A percentile compares a stretch with the other conserved stretches of the same genome.
Conservation (phyloP, 1,140 invertebrate species). For the Akabosia matsudoensis region DNA sequence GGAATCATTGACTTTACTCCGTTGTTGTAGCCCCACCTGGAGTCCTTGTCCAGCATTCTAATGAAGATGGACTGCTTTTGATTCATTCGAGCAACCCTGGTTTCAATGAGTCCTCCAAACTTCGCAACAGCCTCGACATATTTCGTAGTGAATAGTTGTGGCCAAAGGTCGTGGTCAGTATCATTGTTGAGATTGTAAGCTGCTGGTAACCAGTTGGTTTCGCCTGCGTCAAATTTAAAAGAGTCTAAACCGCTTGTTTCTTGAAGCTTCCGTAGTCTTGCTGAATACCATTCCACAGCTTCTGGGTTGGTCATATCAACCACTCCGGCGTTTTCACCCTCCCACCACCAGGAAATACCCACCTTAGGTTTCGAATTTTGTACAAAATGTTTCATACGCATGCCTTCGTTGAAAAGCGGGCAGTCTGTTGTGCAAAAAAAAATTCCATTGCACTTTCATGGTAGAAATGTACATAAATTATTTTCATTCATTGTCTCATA, state of each 20-base stretch:
- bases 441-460: no score
- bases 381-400: conserved; percentile 49
- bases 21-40: conserved; percentile 73
- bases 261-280: conserved; percentile 60
- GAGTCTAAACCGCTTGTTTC: conserved; percentile 69
- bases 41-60: conserved; percentile 82
- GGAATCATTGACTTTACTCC: conserved; percentile 74
- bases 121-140: conserved; percentile 63
- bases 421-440: conserved; percentile 57
- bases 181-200: conserved; percentile 58
- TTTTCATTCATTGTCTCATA: neutral
- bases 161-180: conserved; percentile 54
- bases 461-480: no score
- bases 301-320: conserved; percentile 75
- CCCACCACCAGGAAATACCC: conserved; percentile 75
- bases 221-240: conserved; percentile 92
- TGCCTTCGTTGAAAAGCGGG: conserved; percentile 46
- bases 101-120: conserved; percentile 69
- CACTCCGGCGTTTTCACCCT: conserved; percentile 62
- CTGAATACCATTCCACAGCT: conserved; percentile 71
- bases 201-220: conserved; percentile 58
- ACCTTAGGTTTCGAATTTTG: conserved; percentile 53
- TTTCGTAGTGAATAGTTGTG: conserved; percentile 61
- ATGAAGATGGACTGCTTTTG: conserved; percentile 65
- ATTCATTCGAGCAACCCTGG: conserved; percentile 54